Evolutionary conservation across 2,113 vertebrate genomes (phyloP).

Genomic region (Andinoacara biseriatus): DNA sequence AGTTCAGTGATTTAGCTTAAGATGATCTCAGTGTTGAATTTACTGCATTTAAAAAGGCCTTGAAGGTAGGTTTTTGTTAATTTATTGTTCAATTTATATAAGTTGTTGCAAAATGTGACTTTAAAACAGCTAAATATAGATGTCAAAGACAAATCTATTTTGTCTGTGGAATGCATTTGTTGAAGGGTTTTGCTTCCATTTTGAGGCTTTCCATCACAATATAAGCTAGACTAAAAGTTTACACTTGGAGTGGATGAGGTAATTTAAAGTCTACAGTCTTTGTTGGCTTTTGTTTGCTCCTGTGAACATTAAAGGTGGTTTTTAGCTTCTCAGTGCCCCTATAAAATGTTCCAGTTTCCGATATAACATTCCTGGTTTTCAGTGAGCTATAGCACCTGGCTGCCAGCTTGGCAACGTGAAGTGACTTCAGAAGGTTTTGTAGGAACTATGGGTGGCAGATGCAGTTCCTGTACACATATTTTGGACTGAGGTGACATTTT

Average conservation of each 20-base stretch:
- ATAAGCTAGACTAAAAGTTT: not conserved
- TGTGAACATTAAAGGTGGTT: constrained; percentile 46
- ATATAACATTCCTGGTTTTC: constrained; percentile 62
- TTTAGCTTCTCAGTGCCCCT: constrained; percentile 43
- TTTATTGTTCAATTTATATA: not conserved
- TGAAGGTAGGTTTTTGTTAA: not conserved
- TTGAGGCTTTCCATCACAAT: not conserved
- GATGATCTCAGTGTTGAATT: not conserved
- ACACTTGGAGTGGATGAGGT: not conserved
- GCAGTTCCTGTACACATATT: not conserved
- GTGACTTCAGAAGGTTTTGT: constrained; percentile 31
- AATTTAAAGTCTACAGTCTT: constrained; percentile 12
- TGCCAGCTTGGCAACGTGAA: constrained; percentile 45
- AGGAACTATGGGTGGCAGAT: constrained; percentile 6
- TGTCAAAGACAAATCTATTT: not conserved
- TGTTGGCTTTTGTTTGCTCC: constrained; percentile 46
- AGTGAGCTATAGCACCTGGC: constrained; percentile 40
- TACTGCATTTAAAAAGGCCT: constrained; percentile 1
- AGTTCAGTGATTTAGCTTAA: not conserved
- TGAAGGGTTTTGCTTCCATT: constrained; percentile 20
- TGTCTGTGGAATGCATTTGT: not conserved
- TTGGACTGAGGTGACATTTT: not conserved
- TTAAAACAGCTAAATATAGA: not conserved
- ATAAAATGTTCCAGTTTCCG: constrained; percentile 67
- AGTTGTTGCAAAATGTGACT: not conserved